Percentiles rank a stretch among this genome's conserved stretches.
Evolutionary conservation across 2,888 invertebrate genomes (phyloP).

Genomic region (Stenotaenia linearis): DNA sequence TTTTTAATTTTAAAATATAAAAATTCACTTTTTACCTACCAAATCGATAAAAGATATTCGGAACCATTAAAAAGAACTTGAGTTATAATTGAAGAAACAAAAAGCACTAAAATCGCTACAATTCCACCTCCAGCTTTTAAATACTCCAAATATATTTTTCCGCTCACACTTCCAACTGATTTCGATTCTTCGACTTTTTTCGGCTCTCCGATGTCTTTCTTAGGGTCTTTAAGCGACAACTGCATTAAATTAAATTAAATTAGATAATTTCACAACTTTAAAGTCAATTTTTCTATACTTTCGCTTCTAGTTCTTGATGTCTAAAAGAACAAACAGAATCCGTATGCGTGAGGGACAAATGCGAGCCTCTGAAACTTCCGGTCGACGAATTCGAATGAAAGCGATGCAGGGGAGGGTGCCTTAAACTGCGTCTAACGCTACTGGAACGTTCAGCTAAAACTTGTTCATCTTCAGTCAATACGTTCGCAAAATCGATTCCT

Average conservation of each 20-base stretch:
- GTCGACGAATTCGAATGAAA: conserved; percentile 28
- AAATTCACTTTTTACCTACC: conserved; percentile 54
- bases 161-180: conserved; percentile 57
- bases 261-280: not conserved
- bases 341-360: not conserved
- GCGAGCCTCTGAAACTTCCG: conserved; percentile 30
- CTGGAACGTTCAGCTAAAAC: conserved; percentile 24
- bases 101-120: conserved; percentile 53
- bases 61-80: conserved; percentile 64
- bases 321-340: conserved; percentile 21
- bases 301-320: conserved; percentile 2
- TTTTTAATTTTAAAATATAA: not conserved
- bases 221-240: not conserved
- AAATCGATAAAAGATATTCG: conserved; percentile 72
- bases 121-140: conserved; percentile 63
- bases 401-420: not conserved
- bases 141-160: conserved; percentile 61
- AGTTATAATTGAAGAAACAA: conserved; percentile 58
- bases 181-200: conserved; percentile 58
- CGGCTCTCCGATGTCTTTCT: conserved; percentile 43
- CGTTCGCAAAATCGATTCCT: conserved; percentile 33
- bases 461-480: conserved; percentile 33
- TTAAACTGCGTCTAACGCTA: conserved; percentile 27
- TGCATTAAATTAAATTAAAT: not conserved
- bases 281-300: not conserved